phyloP scores from a whole-genome alignment of 2,797 vertebrate species.

The Eulemur albifrons region DNA sequence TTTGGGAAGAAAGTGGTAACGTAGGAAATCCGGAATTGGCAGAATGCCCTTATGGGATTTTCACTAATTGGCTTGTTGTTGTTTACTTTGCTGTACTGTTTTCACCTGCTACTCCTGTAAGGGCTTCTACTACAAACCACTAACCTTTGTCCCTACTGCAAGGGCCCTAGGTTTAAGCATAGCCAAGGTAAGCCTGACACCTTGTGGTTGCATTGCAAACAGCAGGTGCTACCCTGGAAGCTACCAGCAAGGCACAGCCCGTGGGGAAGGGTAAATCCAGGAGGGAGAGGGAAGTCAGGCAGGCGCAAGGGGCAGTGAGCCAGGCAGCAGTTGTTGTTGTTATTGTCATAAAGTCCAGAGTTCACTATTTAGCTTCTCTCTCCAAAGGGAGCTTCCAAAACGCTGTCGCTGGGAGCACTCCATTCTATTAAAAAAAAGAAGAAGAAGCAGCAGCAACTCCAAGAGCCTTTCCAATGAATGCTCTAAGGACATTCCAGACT shows the following conservation, averaged over 20 bases:
- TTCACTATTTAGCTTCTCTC: neutral
- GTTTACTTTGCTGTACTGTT: neutral
- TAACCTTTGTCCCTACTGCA: neutral
- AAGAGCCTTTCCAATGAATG: neutral
- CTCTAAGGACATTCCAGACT: neutral
- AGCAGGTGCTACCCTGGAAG: neutral
- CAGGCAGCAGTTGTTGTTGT: neutral
- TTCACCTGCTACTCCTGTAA: neutral
- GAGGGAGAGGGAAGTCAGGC: neutral
- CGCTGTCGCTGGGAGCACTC: neutral
- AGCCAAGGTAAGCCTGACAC: constrained; percentile 74
- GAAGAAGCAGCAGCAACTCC: neutral
- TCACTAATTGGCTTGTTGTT: too few relatives aligned
- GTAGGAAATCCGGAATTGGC: neutral
- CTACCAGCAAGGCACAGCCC: neutral
- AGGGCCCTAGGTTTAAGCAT: neutral
- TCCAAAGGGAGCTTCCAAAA: constrained; percentile 7
- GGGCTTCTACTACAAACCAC: neutral
- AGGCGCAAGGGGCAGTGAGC: neutral
- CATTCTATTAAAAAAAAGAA: neutral
- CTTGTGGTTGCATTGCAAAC: constrained; percentile 67
- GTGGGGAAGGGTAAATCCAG: neutral
- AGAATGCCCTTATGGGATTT: neutral
- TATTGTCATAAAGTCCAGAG: neutral
- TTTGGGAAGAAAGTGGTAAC: neutral